Evolutionary conservation across 2,113 vertebrate species (phyloP), one percentile per base, ranked within the genome.

Genomic region (Chloroceryle aenea): DNA sequence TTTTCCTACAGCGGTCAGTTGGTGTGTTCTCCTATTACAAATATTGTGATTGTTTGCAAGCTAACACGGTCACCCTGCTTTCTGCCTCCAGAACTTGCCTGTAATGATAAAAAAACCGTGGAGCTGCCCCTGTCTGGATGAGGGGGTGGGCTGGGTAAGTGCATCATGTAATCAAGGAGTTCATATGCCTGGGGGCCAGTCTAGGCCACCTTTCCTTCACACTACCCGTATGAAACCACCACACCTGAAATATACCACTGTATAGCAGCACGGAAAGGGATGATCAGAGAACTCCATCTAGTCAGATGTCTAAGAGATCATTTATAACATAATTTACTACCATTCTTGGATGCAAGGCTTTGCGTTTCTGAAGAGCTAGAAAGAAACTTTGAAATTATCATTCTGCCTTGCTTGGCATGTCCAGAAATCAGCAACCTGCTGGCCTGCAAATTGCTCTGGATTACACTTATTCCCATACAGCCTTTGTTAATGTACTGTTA

Each of bases 171-270:
- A 48, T 34, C 42, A 53, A 50, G 30, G 42, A 81, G 27, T 40
- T 90, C 53, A 38, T 40, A 43, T 13, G 18, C 27, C 12, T 38
- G 17, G 10, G 7, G 30, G 8, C 13, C 34, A 73, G 32, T 34
- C n/a, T 42, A 75, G 61, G 52, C 47, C 25, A 62, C 25, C 10
- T 68, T 80, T 79, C 34, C 32, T 48, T 90, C 58, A 56, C 6
- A 8, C 34, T 53, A 27, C 40, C 40, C 17, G 6, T 29, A 53
- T 21, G 34, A 84, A 91, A 63, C 45, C 22, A 55, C 64, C 19
- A 45, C 45, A 45, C 45, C 45, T 45, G 45, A 45, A 62, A 4
- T 50, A 50, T 12, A 50, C 10, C 0, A 0, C 42, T 67, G 25
- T 55, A 2, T 42, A 87, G 74, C 21, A 74, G 11, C n/a, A 89